Percentiles rank a stretch among this genome's conserved stretches.
phyloP scores from a whole-genome alignment of 1,140 invertebrate genomes.

The Monochamus saltuarius region DNA sequence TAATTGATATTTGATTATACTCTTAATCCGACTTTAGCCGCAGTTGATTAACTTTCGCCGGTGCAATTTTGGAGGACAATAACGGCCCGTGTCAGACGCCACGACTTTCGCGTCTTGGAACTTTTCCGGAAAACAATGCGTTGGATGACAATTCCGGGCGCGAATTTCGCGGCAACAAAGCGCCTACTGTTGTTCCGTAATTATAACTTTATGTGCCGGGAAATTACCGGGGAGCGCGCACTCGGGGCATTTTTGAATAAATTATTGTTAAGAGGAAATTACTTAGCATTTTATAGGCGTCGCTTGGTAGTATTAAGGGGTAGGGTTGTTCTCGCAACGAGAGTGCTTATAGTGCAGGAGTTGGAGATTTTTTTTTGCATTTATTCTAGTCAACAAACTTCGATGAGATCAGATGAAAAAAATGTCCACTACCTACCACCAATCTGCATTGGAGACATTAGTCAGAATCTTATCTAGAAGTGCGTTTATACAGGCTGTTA shows the following conservation, averaged over 20 bases:
- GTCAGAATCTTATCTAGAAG: no score
- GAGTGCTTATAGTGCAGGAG: no score
- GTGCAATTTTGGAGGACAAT: conserved; percentile 38
- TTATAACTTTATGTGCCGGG: neutral
- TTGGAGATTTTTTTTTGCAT: no score
- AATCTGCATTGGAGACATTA: no score
- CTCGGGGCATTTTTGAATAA: neutral
- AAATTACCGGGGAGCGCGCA: neutral
- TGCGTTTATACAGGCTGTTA: no score
- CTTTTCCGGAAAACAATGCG: neutral
- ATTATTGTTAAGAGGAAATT: neutral
- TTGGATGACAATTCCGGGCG: neutral
- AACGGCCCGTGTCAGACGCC: conserved; percentile 30
- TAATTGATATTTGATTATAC: conserved; percentile 40
- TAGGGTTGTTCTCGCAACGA: neutral
- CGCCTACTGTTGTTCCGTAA: neutral
- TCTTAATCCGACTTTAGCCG: conserved; percentile 41
- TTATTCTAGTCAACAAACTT: no score
- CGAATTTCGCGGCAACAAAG: neutral
- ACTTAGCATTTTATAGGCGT: neutral
- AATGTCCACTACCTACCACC: no score
- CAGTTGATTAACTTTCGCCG: conserved; percentile 29
- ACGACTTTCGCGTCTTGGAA: neutral
- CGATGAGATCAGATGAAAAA: no score
- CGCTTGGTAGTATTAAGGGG: neutral